Base-by-base conservation (phyloP, 2,113 vertebrate genomes). In the Corydoras sp. region DNA sequence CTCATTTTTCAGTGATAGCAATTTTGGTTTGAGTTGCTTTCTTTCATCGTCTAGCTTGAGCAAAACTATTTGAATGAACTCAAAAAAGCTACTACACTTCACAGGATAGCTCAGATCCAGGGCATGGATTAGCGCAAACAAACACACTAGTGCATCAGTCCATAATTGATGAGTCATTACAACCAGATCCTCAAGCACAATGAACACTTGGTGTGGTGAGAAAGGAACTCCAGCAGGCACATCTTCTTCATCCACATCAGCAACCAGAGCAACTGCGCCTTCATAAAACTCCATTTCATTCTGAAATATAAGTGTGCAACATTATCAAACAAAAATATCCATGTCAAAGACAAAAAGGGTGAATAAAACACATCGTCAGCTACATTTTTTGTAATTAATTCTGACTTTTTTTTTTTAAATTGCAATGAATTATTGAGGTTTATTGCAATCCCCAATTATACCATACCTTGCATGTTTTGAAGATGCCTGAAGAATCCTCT, bases 131-230 rank as follows among this genome's bases (percentile, higher is more conserved):
- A 75, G 10, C 35, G 58, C 59, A 64, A 77, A 77, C 55, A 68
- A 77, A 68, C 73, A 24, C 32, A 69, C 65, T 35, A 73, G 70
- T 64, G 75, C 11, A 53, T 73, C 65, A 6, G 51, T 49, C 71
- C 71, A 73, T 58, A 59, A 73, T 68, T 58, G 63, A 24, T 31
- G 35, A 51, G 60, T 69, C 65, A 69, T 73, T 63, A 73, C 55
- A 77, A 67, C 31, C 58, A 67, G 56, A 68, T 62, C 69, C 49
- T 76, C 69, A 9, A 74, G 49, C n/a, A 74, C 9, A 11, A 68
- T 14, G 9, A 50, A 68, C 24, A 74, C n/a, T 7, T 68, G 65
- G 48, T 53, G 64, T 10, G 65, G 15, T 55, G 68, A 13, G 61
- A 50, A 69, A 5, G 66, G 67, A 69, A 69, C n/a, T 49, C 66